Evolutionary conservation across 2,797 vertebrate genomes (phyloP), one percentile per base, ranked within the genome.

Genomic region (Melanotaenia boesemani): DNA sequence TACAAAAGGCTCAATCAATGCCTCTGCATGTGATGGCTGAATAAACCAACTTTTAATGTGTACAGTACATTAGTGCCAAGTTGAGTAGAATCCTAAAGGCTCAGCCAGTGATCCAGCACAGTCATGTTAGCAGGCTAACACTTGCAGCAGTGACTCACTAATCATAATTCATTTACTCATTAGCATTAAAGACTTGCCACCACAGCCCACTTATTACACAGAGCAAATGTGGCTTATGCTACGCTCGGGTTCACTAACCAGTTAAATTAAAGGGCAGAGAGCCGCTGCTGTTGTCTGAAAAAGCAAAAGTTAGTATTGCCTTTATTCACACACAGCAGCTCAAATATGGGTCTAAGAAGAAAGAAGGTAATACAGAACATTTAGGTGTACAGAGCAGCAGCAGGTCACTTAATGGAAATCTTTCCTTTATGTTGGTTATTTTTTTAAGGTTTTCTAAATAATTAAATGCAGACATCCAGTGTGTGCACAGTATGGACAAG

Each of bases 91-190:
- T 77, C 83, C 82, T 88, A 83, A 86, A 74, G 76, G 79, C 54
- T 30, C 41, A 80, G 75, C 72, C 72, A 82, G 71, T 72, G 83
- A 90, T 80, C 85, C 73, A 81, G 75, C 60, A 57, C 69, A 69
- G 69, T 65, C 70, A 82, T 61, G 73, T 72, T 71, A 77, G 67
- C 82, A 74, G 72, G 77, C 72, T 70, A 83, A 86, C 72, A 77
- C 78, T 76, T 74, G 78, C 63, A 69, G 71, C 69, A 28, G 44
- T 85, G 84, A 89, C 74, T 89, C 84, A 85, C 74, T 80, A 26
- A 80, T 86, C 76, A 84, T 15, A 66, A 69, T 82, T 81, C 39
- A 83, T 83, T 77, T 63, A 11, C 46, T 86, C 63, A 63, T 79
- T 83, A 79, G 81, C 80, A 85, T 84, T 22, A 81, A 30, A 70